These are phyloP conservation scores for Pterostichus madidus DNA, from an alignment of 2,888 invertebrate genomes.

Conservation along the genomic window DNA sequence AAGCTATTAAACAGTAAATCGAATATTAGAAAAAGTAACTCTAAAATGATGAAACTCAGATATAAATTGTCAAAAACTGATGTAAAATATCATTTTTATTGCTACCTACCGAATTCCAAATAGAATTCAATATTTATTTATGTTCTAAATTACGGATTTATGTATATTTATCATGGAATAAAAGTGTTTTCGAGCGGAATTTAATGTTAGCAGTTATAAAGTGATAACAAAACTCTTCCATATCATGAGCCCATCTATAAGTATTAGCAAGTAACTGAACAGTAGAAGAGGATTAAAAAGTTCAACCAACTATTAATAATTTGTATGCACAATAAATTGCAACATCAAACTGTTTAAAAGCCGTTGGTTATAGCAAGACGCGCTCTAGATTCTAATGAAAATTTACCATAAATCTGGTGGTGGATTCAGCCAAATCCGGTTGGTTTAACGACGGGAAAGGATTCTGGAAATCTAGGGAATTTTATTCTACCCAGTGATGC, in stretches of 20 bases:
- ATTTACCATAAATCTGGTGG: slow-evolving; percentile 42
- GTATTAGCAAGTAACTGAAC: background rate
- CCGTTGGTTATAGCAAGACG: slow-evolving; percentile 12
- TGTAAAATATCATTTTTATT: too few species aligned
- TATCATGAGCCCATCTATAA: background rate
- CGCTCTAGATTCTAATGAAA: slow-evolving; percentile 44
- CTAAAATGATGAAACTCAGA: too few species aligned
- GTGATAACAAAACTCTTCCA: slow-evolving; percentile 12
- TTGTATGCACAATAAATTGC: slow-evolving; percentile 49
- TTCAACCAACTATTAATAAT: slow-evolving; percentile 29
- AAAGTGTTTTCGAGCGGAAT: too few species aligned
- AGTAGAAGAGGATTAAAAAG: slow-evolving; percentile 32
- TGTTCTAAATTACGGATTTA: too few species aligned
- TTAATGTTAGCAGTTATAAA: slow-evolving; percentile 5
- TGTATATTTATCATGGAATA: too few species aligned
- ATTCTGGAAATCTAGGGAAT: slow-evolving; percentile 35
- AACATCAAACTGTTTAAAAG: slow-evolving; percentile 41
- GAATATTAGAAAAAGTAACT: too few species aligned
- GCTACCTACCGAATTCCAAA: too few species aligned
- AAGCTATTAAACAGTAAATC: too few species aligned
- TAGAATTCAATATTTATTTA: too few species aligned
- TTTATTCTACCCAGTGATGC: slow-evolving; percentile 15
- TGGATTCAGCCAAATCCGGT: slow-evolving; percentile 29
- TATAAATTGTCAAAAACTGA: too few species aligned
- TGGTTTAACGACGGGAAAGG: slow-evolving; percentile 25